Base-by-base conservation (phyloP, 2,888 invertebrate species). In the Eueremaeus valkanovi region DNA sequence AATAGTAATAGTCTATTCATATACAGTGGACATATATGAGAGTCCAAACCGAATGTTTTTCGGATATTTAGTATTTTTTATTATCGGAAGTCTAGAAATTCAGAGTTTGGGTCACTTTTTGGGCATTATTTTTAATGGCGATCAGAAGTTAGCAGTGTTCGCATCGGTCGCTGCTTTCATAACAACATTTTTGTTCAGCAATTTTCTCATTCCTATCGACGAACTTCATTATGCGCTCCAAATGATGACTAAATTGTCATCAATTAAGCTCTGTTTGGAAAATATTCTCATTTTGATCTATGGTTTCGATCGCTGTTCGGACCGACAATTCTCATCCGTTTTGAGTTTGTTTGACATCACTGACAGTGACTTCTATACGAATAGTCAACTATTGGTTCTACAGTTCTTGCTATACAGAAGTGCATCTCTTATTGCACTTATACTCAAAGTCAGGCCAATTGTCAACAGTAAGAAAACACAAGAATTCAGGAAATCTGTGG, bases 271-370 rank as follows among this genome's bases (percentile, higher is more conserved):
- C 8, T 13, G 31, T 9, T 18, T 61, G 6, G 73, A 73, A 31
- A 31, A 11, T 9, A 18, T 55, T 16, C 0, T 61, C 5, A 24
- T 73, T 16, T 16, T 33, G 16, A 29, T 33, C 27, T 73, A 73
- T 45, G 73, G 73, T 24, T 73, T 73, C 31, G 73, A 33, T 27
- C 61, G 61, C 2, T 73, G 73, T n/a, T 31, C 55, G 5, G 51
- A 29, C 31, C 11, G 31, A 55, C 31, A 73, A 31, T 58, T 73
- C 11, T 42, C 36, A 0, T 21, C 9, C 6, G 13, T 61, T 63
- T 33, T 73, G 33, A 36, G 16, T 18, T 3, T 51, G 3, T 63
- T 61, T n/a, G 45, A 18, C n/a, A 18, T 73, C 9, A 31, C 36
- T 13, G 51, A 73, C 33, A 8, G 13, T 2, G 58, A 73, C 6